Conservation (phyloP, 1,140 invertebrate species). For the Bombus affinis region DNA sequence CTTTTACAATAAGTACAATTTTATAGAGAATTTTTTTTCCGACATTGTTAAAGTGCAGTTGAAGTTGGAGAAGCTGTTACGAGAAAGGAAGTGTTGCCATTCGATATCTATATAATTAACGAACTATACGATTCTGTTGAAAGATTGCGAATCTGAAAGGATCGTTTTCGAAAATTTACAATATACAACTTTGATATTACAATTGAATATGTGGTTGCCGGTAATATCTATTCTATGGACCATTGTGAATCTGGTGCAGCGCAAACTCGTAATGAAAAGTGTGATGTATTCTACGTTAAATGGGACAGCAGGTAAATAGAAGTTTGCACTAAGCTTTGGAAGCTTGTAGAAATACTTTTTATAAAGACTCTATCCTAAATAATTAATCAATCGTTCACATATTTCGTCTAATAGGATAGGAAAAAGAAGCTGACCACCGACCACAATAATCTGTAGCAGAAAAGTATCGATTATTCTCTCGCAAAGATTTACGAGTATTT, state of each 20-base stretch:
- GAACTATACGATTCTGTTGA: not conserved
- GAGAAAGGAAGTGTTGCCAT: not conserved
- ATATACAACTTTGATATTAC: not conserved
- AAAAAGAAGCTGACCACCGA: too few relatives aligned
- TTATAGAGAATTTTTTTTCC: not conserved
- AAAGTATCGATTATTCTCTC: conserved; percentile 30
- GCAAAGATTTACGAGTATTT: conserved; percentile 46
- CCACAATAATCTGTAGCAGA: not conserved
- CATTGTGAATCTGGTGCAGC: conserved; percentile 61
- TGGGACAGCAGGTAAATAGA: conserved; percentile 33
- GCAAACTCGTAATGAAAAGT: conserved; percentile 46
- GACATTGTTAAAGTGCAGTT: not conserved
- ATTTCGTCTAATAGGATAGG: not conserved
- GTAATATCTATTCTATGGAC: conserved; percentile 66
- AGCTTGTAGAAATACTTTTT: not conserved
- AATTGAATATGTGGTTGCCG: conserved; percentile 60
- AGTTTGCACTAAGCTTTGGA: not conserved
- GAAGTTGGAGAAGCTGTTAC: too few relatives aligned
- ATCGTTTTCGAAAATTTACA: not conserved
- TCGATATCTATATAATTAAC: not conserved
- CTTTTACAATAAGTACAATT: not conserved
- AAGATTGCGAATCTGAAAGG: too few relatives aligned
- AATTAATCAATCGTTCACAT: not conserved
- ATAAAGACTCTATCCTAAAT: not conserved
- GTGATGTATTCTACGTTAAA: conserved; percentile 3